Base-by-base conservation (phyloP, 2,888 invertebrate species). In the Ectobius pallidus region DNA sequence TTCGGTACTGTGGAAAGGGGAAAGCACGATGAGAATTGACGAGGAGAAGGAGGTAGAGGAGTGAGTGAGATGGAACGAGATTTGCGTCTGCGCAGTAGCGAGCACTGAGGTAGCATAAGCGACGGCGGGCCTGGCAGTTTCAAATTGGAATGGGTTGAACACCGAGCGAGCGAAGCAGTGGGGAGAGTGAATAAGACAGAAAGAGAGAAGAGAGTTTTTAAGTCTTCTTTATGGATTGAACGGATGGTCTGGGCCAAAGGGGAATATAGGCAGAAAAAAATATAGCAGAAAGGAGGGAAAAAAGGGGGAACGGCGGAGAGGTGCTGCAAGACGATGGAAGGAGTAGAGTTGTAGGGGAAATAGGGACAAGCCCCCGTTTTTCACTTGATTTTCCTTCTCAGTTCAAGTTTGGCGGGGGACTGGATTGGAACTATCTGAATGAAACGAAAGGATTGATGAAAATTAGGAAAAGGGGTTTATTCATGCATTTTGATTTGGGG, bases 111-210 rank as follows among this genome's bases (percentile, higher is more conserved):
- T n/a, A 58, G 58, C n/a, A 3, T 58, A 30, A 34, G 34, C 11
- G 58, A n/a, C 58, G 30, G 58, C 58, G 22, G 55, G 58, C 70
- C 61, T 70, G 70, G 58, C 70, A 70, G 73, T 73, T 73, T 42
- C 46, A 63, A 73, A 73, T 72, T 70, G 73, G 69, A 73, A 73
- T 73, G 73, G 69, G 73, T 73, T 73, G 73, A 69, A 69, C n/a
- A n/a, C n/a, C 22, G 62, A 61, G 68, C 52, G 44, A 61, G 69
- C 39, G 34, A 52, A 49, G 25, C 16, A 58, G 71, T 39, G 25
- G 7, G 49, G 46, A n/a, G n/a, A 25, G 63, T 39, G 44, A 25
- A 42, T 3, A 42, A 65, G 25, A 65, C 20, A 63, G 39, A n/a
- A n/a, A n/a, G n/a, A n/a, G n/a, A 39, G 16, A 20, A 44, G 18